Conservation (phyloP, 2,888 invertebrate genomes). For the Chrysotoxum bicinctum region DNA sequence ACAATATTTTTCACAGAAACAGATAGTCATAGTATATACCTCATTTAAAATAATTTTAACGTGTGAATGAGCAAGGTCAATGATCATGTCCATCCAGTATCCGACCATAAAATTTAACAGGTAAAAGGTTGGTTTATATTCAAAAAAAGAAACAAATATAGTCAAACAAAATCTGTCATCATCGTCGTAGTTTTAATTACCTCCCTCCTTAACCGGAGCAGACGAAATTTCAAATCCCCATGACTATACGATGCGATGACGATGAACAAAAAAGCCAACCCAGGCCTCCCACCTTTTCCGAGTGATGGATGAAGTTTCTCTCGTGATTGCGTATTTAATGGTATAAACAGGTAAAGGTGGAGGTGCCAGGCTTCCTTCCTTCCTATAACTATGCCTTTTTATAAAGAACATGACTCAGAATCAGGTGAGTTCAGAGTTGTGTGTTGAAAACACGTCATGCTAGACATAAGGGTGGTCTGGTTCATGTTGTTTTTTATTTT, state of each 20-base stretch:
- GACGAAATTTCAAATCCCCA: conserved; percentile 26
- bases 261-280: not conserved
- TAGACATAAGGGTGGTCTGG: conserved; percentile 14
- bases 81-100: not conserved
- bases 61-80: conserved; percentile 42
- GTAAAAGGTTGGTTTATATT: conserved; percentile 10
- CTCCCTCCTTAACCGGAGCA: not conserved
- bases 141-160: conserved; percentile 23
- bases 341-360: conserved; percentile 40
- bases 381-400: not conserved
- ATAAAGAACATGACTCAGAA: conserved; percentile 45
- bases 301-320: conserved; percentile 35
- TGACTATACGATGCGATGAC: not conserved
- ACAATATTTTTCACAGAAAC: not conserved
- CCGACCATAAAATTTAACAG: not conserved
- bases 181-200: conserved; percentile 65
- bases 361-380: conserved; percentile 3
- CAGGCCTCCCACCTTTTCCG: conserved; percentile 1
- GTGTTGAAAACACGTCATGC: conserved; percentile 53
- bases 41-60: conserved; percentile 6
- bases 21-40: not conserved
- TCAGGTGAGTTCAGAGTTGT: conserved; percentile 17
- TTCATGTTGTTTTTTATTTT: conserved; percentile 7
- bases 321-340: conserved; percentile 63
- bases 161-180: conserved; percentile 48